Conservation (phyloP, 2,797 vertebrate genomes). For the Labeo calbasu region DNA sequence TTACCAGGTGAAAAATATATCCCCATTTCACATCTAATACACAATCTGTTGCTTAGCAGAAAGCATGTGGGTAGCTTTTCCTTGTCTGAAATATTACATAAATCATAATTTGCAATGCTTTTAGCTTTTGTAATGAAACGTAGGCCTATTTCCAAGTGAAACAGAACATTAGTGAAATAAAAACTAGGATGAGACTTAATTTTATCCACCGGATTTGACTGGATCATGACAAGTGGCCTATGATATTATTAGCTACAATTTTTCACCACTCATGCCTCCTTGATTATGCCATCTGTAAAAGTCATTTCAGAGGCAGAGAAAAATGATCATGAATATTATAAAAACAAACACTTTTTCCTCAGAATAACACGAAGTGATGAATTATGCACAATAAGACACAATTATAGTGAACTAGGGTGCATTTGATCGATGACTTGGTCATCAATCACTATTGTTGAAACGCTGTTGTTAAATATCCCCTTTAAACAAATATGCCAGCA, state of each 20-base stretch:
- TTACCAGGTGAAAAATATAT: neutral
- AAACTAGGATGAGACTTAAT: neutral
- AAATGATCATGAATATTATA: neutral
- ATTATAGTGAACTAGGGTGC: neutral
- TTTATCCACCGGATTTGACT: neutral
- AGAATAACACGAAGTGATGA: neutral
- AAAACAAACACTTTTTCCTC: neutral
- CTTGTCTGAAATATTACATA: neutral
- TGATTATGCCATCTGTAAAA: slow-evolving; percentile 6
- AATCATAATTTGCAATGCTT: neutral
- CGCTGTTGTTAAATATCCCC: neutral
- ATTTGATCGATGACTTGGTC: neutral
- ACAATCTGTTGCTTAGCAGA: neutral
- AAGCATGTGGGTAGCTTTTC: neutral
- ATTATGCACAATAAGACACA: neutral
- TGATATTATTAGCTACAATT: slow-evolving; percentile 1
- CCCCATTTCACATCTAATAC: neutral
- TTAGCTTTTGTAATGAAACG: neutral
- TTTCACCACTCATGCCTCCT: neutral
- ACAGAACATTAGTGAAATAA: neutral
- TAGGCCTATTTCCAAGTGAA: slow-evolving; percentile 4
- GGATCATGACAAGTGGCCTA: neutral
- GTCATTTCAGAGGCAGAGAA: slow-evolving; percentile 1
- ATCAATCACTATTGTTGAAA: slow-evolving; percentile 17
- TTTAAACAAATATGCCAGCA: slow-evolving; percentile 28